phyloP scores from a whole-genome alignment of 2,113 vertebrate species.

The Salvelinus namaycush region DNA sequence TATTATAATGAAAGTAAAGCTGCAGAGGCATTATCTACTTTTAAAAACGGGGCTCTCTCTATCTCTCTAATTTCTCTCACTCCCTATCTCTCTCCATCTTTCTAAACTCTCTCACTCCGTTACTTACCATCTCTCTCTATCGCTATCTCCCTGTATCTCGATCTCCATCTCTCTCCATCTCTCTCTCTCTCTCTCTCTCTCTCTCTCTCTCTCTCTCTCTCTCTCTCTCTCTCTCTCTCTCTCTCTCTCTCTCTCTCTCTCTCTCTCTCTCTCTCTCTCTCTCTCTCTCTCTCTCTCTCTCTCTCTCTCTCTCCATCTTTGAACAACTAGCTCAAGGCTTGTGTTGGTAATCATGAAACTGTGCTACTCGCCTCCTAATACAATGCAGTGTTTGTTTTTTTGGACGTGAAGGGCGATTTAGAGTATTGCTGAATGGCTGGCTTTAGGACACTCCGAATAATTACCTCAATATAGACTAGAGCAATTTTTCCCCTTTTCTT shows the following conservation, averaged over 20 bases:
- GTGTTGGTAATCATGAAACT: conserved; percentile 9
- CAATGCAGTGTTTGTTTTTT: background rate
- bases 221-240: background rate
- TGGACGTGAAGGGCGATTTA: background rate
- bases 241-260: background rate
- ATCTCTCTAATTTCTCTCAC: conserved; percentile 20
- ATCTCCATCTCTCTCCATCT: background rate
- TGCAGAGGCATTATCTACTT: no score
- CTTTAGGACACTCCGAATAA: background rate
- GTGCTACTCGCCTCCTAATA: background rate
- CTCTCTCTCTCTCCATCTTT: background rate
- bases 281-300: background rate
- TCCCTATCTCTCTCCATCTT: conserved; percentile 26
- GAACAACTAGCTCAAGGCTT: background rate
- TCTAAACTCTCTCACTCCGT: conserved; percentile 42
- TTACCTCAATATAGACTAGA: background rate
- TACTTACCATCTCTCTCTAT: conserved; percentile 12
- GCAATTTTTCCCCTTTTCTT: background rate
- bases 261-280: background rate
- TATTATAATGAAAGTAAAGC: no score
- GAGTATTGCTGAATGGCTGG: background rate
- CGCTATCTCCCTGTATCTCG: conserved; percentile 9
- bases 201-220: background rate
- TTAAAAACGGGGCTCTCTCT: no score
- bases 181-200: background rate